Percentiles rank a stretch among this genome's conserved stretches.
Conservation (phyloP, 2,797 vertebrate genomes). For the Mastacembelus armatus region DNA sequence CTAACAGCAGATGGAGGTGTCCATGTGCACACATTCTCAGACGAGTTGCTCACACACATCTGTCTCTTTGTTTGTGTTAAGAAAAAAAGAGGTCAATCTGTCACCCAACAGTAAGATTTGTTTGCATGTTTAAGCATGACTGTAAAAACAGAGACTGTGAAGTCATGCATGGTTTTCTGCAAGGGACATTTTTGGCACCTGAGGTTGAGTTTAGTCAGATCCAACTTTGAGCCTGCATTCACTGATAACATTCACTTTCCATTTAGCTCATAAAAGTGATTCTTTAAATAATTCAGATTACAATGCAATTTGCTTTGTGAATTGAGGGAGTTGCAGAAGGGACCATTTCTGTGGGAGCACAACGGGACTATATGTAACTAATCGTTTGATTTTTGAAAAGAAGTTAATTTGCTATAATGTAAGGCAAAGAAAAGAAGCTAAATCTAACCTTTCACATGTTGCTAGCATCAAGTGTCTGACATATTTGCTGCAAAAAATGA, state of each 20-base stretch:
- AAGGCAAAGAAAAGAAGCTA: too few species aligned
- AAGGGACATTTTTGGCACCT: not conserved
- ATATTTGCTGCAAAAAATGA: too few species aligned
- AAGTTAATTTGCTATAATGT: too few species aligned
- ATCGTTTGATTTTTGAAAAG: not conserved
- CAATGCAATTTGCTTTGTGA: too few species aligned
- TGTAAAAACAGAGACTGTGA: not conserved
- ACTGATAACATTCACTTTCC: too few species aligned
- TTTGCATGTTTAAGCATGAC: not conserved
- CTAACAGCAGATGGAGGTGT: slow-evolving; percentile 13
- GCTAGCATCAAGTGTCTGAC: too few species aligned
- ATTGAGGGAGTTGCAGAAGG: too few species aligned
- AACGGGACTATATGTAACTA: not conserved
- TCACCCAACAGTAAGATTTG: not conserved
- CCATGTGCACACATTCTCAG: slow-evolving; percentile 24
- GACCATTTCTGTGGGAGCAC: too few species aligned
- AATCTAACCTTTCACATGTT: too few species aligned
- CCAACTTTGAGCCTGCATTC: too few species aligned
- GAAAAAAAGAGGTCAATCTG: not conserved
- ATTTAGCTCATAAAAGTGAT: too few species aligned
- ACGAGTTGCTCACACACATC: not conserved
- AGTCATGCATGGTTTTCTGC: not conserved
- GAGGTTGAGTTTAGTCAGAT: not conserved
- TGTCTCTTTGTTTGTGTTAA: not conserved
- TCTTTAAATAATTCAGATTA: too few species aligned